Percentiles rank a stretch among this genome's conserved stretches.
phyloP scores from a whole-genome alignment of 2,797 vertebrate genomes.

The Esox lucius region DNA sequence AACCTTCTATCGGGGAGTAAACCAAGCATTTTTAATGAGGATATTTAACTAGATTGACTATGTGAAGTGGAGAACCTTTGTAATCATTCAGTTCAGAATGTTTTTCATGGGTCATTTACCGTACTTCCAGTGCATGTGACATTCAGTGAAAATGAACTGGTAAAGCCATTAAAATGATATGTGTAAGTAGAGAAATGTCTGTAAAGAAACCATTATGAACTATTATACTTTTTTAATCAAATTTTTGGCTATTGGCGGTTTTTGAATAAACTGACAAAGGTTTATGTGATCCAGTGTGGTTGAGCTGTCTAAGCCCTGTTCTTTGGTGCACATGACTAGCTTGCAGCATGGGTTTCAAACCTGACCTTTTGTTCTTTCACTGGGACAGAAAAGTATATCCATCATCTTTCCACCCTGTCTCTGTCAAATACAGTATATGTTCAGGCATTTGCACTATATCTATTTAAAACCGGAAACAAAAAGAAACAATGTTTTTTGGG shows the following conservation, averaged over 20 bases:
- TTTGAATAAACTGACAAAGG: neutral
- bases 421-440: no score
- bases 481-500: no score
- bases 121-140: neutral
- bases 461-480: no score
- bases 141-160: neutral
- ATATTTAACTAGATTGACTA: neutral
- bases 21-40: neutral
- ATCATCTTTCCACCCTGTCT: no score
- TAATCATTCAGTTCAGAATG: constrained; percentile 1
- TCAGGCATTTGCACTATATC: no score
- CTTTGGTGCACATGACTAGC: no score
- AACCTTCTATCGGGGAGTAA: constrained; percentile 14
- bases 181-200: neutral
- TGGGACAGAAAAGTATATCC: no score
- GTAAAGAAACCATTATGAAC: neutral
- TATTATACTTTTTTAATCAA: neutral
- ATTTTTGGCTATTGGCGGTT: neutral
- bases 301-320: no score
- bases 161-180: neutral
- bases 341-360: no score
- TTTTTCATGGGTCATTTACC: constrained; percentile 7
- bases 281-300: no score
- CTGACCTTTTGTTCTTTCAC: no score
- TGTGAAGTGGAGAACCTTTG: constrained; percentile 12